These are phyloP conservation scores for Protodeltote pygarga DNA, from an alignment of 2,888 invertebrate genomes.

Conservation along the genomic window DNA sequence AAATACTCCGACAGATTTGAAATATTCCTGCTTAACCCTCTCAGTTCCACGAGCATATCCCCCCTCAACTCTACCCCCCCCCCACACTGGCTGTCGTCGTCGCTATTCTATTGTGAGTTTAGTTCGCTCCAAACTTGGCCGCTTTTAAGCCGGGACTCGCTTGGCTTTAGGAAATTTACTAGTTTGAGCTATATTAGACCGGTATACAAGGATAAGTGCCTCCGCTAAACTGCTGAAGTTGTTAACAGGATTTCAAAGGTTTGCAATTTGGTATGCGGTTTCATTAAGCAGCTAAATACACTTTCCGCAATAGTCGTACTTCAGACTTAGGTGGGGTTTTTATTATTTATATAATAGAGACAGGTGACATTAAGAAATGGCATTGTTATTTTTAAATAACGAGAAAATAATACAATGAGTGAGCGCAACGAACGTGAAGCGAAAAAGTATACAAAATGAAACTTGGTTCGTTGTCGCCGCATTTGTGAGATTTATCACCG, in stretches of 20 bases:
- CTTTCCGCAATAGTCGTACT: conserved; percentile 10
- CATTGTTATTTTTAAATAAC: neutral
- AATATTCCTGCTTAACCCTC: conserved; percentile 42
- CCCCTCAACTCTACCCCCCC: neutral
- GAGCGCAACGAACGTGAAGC: conserved; percentile 1
- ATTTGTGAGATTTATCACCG: conserved; percentile 14
- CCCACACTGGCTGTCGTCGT: conserved; percentile 16
- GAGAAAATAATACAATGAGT: conserved; percentile 3
- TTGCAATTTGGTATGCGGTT: conserved; percentile 49
- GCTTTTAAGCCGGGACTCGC: conserved; percentile 54
- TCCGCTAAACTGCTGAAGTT: conserved; percentile 54
- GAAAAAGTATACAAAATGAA: conserved; percentile 14
- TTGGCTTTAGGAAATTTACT: conserved; percentile 53
- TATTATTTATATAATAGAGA: conserved; percentile 4
- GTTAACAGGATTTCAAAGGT: conserved; percentile 55
- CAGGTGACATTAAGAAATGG: neutral
- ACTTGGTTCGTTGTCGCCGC: conserved; percentile 9
- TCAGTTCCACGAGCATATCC: neutral
- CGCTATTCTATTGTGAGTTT: conserved; percentile 48
- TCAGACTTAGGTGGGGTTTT: conserved; percentile 3
- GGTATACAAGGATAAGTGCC: conserved; percentile 50
- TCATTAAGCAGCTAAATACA: conserved; percentile 41
- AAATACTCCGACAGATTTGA: conserved; percentile 47
- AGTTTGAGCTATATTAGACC: conserved; percentile 51
- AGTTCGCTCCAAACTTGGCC: conserved; percentile 48